These are phyloP conservation scores for Mungos mungo DNA, from an alignment of 2,113 vertebrate species.

Conservation along the genomic window DNA sequence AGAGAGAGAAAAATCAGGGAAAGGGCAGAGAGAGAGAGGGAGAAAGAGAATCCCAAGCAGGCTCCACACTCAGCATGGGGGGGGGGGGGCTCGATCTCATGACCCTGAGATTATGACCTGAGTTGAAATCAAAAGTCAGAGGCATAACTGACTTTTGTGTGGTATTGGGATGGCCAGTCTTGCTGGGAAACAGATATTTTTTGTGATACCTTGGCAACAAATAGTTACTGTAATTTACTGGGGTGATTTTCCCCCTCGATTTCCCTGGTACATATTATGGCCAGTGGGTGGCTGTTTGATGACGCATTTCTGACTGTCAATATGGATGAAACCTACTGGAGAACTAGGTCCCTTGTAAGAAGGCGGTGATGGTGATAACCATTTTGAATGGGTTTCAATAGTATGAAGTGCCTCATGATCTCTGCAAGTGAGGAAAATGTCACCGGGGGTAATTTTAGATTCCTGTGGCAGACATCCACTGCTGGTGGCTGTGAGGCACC, in stretches of 20 bases:
- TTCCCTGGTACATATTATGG: fast-evolving
- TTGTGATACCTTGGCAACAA: background rate
- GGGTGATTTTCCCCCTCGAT: background rate
- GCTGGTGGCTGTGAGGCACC: fast-evolving
- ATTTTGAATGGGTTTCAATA: background rate
- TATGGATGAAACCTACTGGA: background rate
- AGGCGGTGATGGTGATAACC: background rate
- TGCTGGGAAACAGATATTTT: background rate
- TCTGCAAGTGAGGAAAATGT: background rate
- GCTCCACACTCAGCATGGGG: too few relatives aligned
- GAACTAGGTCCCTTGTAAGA: background rate
- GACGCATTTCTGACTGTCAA: background rate
- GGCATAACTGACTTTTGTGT: too few relatives aligned
- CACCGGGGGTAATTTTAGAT: background rate
- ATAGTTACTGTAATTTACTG: background rate
- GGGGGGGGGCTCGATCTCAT: too few relatives aligned
- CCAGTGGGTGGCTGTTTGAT: background rate
- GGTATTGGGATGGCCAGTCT: too few relatives aligned
- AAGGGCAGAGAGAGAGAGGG: too few relatives aligned
- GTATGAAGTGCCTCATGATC: fast-evolving
- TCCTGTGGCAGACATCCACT: too few relatives aligned
- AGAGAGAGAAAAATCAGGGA: too few relatives aligned
- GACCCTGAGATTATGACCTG: too few relatives aligned
- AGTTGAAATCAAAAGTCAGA: too few relatives aligned
- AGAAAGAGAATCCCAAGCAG: too few relatives aligned